phyloP scores from a whole-genome alignment of 1,140 invertebrate species.

The Scylla paramamosain region DNA sequence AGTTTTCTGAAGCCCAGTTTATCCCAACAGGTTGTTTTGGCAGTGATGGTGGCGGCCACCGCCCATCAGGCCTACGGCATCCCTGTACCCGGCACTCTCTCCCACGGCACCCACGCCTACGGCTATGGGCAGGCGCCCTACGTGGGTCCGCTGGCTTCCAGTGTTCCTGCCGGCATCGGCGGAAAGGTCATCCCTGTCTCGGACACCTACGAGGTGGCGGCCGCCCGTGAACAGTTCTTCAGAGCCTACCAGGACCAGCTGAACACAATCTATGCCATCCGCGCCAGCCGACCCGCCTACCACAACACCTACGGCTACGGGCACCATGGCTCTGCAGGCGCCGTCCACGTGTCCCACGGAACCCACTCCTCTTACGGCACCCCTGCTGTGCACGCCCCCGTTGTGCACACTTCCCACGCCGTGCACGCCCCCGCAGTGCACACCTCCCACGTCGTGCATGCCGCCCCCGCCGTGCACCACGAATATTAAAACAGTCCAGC shows the following conservation, averaged over 20 bases:
- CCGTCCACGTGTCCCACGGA: neutral
- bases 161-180: slow-evolving; percentile 68
- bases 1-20: too few species aligned
- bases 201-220: slow-evolving; percentile 67
- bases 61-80: slow-evolving; percentile 30
- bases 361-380: neutral
- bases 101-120: neutral
- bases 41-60: slow-evolving; percentile 59
- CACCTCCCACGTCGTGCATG: too few species aligned
- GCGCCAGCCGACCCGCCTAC: neutral
- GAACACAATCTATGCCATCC: neutral
- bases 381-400: neutral
- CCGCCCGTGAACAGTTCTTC: slow-evolving; percentile 59
- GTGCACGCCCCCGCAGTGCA: too few species aligned
- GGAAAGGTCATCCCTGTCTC: slow-evolving; percentile 60
- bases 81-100: neutral
- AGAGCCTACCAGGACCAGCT: slow-evolving; percentile 51
- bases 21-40: slow-evolving; percentile 47
- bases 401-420: neutral
- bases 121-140: slow-evolving; percentile 43
- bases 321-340: neutral
- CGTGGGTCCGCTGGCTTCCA: slow-evolving; percentile 63
- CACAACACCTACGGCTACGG: neutral
- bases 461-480: neutral
- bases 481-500: too few species aligned